phyloP scores from a whole-genome alignment of 1,140 invertebrate species.

The Heliconius congener region DNA sequence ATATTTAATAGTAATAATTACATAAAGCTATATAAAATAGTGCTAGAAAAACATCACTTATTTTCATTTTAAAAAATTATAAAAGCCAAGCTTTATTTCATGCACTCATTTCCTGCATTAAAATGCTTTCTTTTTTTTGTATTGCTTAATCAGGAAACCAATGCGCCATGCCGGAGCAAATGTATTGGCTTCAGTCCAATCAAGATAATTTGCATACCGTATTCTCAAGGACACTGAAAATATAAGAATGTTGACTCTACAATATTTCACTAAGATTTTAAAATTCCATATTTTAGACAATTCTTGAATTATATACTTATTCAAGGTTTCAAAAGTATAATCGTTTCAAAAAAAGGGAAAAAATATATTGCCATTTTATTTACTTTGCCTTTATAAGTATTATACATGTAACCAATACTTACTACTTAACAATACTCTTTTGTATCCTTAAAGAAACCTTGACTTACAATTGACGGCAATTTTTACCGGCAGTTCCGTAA shows the following conservation, averaged over 20 bases:
- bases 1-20: not conserved
- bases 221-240: slow-evolving; percentile 66
- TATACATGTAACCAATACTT: not conserved
- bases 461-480: not conserved
- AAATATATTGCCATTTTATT: not conserved
- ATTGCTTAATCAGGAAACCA: slow-evolving; percentile 46
- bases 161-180: slow-evolving; percentile 49
- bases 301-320: not conserved
- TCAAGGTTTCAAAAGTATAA: not conserved
- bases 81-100: too few species aligned
- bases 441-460: not conserved
- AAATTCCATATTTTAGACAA: not conserved
- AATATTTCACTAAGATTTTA: slow-evolving; percentile 46
- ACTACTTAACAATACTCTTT: not conserved
- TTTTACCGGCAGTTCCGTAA: not conserved
- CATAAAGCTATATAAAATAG: too few species aligned
- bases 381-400: not conserved
- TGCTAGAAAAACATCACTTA: too few species aligned
- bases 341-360: not conserved
- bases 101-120: not conserved
- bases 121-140: not conserved
- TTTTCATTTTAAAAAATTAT: not conserved
- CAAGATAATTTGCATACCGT: slow-evolving; percentile 48
- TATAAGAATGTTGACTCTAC: slow-evolving; percentile 57
- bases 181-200: slow-evolving; percentile 63